A percentile compares a stretch with the other conserved stretches of the same genome.
phyloP scores from a whole-genome alignment of 2,888 invertebrate species.

The Coelogynopora nodosa region DNA sequence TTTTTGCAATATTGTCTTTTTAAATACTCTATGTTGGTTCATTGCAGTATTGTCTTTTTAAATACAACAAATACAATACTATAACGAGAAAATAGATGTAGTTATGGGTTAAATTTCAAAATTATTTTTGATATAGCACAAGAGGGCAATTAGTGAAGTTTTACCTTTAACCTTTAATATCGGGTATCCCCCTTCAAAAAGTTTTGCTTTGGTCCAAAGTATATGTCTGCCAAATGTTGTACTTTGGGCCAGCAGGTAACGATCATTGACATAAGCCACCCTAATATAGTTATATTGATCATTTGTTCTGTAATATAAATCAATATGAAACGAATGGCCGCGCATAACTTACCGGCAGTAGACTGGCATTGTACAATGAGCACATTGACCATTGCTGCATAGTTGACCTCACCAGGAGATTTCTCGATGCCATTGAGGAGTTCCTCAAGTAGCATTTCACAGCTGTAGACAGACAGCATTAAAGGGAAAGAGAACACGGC shows the following conservation, averaged over 20 bases:
- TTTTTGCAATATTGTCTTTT: too few relatives aligned
- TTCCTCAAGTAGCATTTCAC: constrained; percentile 81
- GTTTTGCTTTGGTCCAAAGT: not conserved
- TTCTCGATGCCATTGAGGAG: constrained; percentile 83
- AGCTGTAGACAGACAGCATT: not conserved
- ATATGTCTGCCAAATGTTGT: not conserved
- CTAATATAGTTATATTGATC: too few relatives aligned
- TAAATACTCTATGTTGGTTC: too few relatives aligned
- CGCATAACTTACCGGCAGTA: constrained; percentile 57
- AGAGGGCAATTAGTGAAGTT: not conserved
- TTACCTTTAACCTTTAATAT: not conserved
- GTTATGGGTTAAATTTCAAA: too few relatives aligned
- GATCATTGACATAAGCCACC: not conserved
- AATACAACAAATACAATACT: too few relatives aligned
- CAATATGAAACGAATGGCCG: too few relatives aligned
- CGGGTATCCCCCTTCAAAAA: not conserved
- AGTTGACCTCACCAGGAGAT: constrained; percentile 67
- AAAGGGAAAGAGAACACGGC: too few relatives aligned
- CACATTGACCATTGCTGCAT: constrained; percentile 86
- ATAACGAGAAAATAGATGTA: too few relatives aligned
- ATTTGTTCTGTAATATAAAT: too few relatives aligned
- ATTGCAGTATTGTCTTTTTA: too few relatives aligned
- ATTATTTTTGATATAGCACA: too few relatives aligned
- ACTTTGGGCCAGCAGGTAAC: not conserved
- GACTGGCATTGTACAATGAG: constrained; percentile 84